phyloP scores from a whole-genome alignment of 92 coral and sea anemone genomes.

The Muricea muricata region DNA sequence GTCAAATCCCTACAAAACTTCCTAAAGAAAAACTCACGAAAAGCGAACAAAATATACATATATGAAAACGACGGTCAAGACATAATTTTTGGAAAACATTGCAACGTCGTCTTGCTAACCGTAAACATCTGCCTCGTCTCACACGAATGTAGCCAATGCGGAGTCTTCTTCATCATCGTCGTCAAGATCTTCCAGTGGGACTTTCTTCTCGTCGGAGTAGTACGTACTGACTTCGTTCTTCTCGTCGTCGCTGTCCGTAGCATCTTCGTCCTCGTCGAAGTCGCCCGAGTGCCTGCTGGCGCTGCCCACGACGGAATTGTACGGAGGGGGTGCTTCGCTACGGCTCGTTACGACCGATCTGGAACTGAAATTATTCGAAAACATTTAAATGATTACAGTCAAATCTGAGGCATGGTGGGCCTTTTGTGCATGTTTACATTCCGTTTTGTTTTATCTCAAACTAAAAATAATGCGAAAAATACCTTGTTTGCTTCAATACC shows the following conservation, averaged over 20 bases:
- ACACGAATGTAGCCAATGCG: constrained; percentile 37
- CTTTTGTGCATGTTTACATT: too few relatives aligned
- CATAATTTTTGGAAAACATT: neutral
- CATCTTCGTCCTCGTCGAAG: constrained; percentile 35
- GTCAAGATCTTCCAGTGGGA: constrained; percentile 32
- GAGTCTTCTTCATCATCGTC: constrained; percentile 38
- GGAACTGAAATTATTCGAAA: constrained; percentile 5
- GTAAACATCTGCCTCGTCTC: neutral
- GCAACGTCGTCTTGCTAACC: neutral
- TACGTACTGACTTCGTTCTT: constrained; percentile 39
- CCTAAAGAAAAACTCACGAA: neutral
- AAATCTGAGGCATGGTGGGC: too few relatives aligned
- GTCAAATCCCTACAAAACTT: too few relatives aligned
- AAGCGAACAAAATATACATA: constrained; percentile 1
- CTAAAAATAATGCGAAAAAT: too few relatives aligned
- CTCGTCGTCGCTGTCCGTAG: constrained; percentile 34
- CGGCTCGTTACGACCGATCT: constrained; percentile 40
- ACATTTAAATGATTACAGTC: neutral
- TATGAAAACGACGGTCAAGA: neutral
- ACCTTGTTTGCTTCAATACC: too few relatives aligned
- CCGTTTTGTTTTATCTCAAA: too few relatives aligned
- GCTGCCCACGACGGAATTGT: constrained; percentile 12
- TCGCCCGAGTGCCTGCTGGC: constrained; percentile 42
- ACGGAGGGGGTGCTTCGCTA: constrained; percentile 29
- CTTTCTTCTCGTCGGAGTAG: constrained; percentile 48